These are phyloP conservation scores for Solenopsis fugax DNA, from an alignment of 1,140 invertebrate genomes.

Conservation along the genomic window DNA sequence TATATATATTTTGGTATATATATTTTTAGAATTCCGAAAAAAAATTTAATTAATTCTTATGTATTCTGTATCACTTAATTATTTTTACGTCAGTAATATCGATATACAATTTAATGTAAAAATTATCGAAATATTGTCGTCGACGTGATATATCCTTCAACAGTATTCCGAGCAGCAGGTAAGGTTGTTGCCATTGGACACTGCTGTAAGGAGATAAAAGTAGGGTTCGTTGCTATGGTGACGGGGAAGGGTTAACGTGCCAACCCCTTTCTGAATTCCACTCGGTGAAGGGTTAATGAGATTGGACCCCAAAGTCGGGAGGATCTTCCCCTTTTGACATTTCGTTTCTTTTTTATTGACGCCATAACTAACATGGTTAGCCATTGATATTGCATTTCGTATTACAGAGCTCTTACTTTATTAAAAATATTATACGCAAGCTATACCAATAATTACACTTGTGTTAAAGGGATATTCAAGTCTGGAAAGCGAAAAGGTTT, in stretches of 20 bases:
- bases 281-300: slow-evolving; percentile 85
- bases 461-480: background rate
- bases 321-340: slow-evolving; percentile 34
- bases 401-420: background rate
- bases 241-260: slow-evolving; percentile 83
- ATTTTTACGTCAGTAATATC: background rate
- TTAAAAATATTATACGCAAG: background rate
- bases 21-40: background rate
- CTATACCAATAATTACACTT: background rate
- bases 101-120: background rate
- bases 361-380: slow-evolving; percentile 14
- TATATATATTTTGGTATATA: too few species aligned
- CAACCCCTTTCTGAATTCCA: slow-evolving; percentile 70
- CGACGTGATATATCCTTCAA: slow-evolving; percentile 60
- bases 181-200: slow-evolving; percentile 78
- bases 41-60: slow-evolving; percentile 2
- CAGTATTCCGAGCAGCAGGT: slow-evolving; percentile 72
- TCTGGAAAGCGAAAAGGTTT: too few species aligned
- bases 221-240: slow-evolving; percentile 84
- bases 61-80: background rate
- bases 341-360: slow-evolving; percentile 39
- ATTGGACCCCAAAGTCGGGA: slow-evolving; percentile 81
- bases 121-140: slow-evolving; percentile 27
- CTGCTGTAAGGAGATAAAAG: slow-evolving; percentile 74
- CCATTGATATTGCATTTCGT: background rate